A percentile compares a stretch with the other conserved stretches of the same genome.
Conservation (phyloP, 2,113 vertebrate species). For the Ictidomys tridecemlineatus region DNA sequence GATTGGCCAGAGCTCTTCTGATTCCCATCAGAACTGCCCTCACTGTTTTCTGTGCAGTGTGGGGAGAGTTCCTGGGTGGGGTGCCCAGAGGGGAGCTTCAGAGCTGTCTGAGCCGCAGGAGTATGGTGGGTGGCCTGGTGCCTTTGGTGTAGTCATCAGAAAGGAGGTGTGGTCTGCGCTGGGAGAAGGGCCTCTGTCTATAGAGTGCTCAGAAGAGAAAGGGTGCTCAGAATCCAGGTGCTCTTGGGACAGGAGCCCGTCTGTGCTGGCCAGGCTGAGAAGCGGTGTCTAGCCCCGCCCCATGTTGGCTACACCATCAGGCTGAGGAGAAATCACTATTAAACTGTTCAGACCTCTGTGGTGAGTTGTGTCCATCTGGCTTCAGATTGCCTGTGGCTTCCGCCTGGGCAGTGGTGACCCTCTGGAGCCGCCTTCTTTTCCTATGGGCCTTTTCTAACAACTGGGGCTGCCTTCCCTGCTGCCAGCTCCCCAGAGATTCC, state of each 20-base stretch:
- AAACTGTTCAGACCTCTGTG: not conserved
- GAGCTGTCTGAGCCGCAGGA: not conserved
- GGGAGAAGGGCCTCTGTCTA: not conserved
- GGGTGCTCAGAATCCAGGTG: rapidly evolving
- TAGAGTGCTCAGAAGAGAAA: not conserved
- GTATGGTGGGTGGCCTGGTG: not conserved
- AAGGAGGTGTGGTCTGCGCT: not conserved
- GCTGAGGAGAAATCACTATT: not conserved
- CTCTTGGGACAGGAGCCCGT: not conserved
- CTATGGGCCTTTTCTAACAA: not conserved
- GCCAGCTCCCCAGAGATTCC: not conserved
- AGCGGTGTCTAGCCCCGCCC: not conserved
- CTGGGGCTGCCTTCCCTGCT: not conserved
- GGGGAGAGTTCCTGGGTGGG: not conserved
- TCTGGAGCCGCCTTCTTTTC: not conserved
- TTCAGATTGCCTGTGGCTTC: not conserved
- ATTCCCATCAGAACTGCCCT: not conserved
- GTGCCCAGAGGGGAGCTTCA: not conserved
- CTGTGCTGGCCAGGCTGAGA: not conserved
- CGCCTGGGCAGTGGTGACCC: not conserved
- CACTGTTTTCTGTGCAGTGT: not conserved
- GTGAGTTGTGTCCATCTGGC: not conserved
- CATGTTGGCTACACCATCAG: rapidly evolving
- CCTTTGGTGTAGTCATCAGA: not conserved
- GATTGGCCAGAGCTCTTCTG: not conserved